Base-by-base conservation (phyloP, 1,140 invertebrate genomes). In the Bombus pyrosoma region DNA sequence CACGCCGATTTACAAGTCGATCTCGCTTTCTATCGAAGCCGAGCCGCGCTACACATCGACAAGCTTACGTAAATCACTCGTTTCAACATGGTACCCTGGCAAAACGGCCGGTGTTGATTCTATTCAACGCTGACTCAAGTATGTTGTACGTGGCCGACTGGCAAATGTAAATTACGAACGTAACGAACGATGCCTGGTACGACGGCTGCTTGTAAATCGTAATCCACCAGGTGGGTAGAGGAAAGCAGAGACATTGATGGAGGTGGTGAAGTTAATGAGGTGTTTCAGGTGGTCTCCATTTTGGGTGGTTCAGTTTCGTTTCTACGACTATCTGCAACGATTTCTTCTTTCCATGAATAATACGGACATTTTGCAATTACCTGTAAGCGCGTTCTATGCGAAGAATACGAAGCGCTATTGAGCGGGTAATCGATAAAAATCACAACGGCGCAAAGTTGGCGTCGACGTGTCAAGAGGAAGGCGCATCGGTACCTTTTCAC, bases 1-100 rank as follows among this genome's bases (percentile, higher is more conserved):
- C 85, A 86, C 81, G 75, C 88, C 85, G 88, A 86, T 89, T 89
- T 74, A 86, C 84, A 83, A 85, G 68, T 71, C 79, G 64, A 83
- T 89, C 57, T 86, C 80, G 41, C 79, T 77, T 76, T 80, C 87
- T 80, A 80, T 59, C n/a, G 72, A 47, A 59, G 66, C 68, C 73
- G 57, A 12, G 62, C 34, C 69, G 53, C 73, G 32, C 18, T 41
- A 28, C 37, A 25, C 75, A 53, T 22, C 53, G 43, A 64, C 62
- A 57, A 34, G 34, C 59, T 69, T 85, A 85, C 86, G 84, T 86
- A 85, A 89, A 89, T 89, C 78, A 85, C 83, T 72, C 79, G 83
- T 78, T 64, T 64, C 75, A 76, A 8, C n/a, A 15, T 6, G 47
- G 59, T 62, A 25, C 18, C 32, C 3, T 34, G 28, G 43, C 37